These are phyloP conservation scores for Allacma fusca DNA, from an alignment of 2,888 invertebrate genomes.

Conservation along the genomic window DNA sequence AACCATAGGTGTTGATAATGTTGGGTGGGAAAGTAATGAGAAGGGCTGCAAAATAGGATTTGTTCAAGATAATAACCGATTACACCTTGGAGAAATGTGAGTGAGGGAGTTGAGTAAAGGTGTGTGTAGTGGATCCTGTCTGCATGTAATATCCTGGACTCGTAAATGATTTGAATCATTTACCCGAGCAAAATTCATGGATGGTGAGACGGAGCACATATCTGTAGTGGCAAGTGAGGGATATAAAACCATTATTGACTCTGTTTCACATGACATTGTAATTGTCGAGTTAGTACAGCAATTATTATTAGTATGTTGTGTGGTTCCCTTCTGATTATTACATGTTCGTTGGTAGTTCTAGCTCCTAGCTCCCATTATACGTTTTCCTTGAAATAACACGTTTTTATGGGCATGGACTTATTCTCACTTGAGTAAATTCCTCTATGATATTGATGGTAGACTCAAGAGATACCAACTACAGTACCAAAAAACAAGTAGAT, in stretches of 20 bases:
- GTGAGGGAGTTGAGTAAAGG: no score
- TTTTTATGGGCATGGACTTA: not conserved
- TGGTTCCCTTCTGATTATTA: not conserved
- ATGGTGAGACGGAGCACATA: not conserved
- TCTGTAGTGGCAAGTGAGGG: not conserved
- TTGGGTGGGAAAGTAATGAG: no score
- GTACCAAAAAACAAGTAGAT: not conserved
- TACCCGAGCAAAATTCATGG: not conserved
- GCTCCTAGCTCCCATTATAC: conserved; percentile 16
- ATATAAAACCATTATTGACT: conserved; percentile 9
- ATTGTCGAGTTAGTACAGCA: conserved; percentile 30
- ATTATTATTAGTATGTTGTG: conserved; percentile 27
- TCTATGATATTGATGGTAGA: not conserved
- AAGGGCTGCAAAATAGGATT: no score
- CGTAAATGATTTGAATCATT: no score
- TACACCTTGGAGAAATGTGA: no score
- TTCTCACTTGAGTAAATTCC: no score
- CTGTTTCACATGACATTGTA: conserved; percentile 20
- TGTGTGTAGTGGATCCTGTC: no score
- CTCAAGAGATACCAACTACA: no score
- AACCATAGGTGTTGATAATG: no score
- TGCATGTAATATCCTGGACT: no score
- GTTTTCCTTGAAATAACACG: not conserved
- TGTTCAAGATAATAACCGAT: no score
- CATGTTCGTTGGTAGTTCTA: not conserved